Evolutionary conservation across 1,140 invertebrate species (phyloP), one percentile per base, ranked within the genome.

Genomic region (Euura lappo): DNA sequence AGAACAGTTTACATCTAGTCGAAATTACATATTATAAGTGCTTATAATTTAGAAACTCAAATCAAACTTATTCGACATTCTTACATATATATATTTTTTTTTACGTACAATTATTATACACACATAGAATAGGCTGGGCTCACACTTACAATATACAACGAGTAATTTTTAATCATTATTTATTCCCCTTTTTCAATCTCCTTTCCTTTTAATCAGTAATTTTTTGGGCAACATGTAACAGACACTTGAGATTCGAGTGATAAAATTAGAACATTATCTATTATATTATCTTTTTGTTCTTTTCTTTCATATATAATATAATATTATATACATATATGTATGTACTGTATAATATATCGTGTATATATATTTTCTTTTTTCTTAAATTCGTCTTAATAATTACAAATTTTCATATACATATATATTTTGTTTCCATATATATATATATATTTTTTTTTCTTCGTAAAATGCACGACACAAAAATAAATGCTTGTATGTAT

Each of bases 381-480:
- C 28, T 28, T 28, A 28, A 28, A 28, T 28, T 28, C 28, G 28
- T 28, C 28, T 28, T 28, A 28, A 28, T 28, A 28, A 28, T 28
- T 28, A 28, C 28, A 28, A 28, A 28, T 28, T 28, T 28, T 28
- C 47, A 11, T 51, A 11, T 51, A 51, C 11, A 11, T 51, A 11
- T 51, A 51, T 60, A n/a, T 11, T 11, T 6, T 11, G 6, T 60
- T 60, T 60, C 8, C 13, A 60, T 60, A 60, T 60, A n/a, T 60
- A 60, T 60, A 60, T 60, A 70, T 78, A 69, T 75, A 71, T 43
- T 70, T 69, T 70, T 75, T 77, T 71, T 60, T 80, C 76, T 74
- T 75, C 79, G 42, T 84, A 85, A 88, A 87, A 88, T 85, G 85
- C 85, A 87, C 80, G 80, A 86, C 86, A 86, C 81, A 87, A 88